Evolutionary conservation across 2,113 vertebrate genomes (phyloP), one percentile per base, ranked within the genome.

Genomic region (Sylvicapra grimmia): DNA sequence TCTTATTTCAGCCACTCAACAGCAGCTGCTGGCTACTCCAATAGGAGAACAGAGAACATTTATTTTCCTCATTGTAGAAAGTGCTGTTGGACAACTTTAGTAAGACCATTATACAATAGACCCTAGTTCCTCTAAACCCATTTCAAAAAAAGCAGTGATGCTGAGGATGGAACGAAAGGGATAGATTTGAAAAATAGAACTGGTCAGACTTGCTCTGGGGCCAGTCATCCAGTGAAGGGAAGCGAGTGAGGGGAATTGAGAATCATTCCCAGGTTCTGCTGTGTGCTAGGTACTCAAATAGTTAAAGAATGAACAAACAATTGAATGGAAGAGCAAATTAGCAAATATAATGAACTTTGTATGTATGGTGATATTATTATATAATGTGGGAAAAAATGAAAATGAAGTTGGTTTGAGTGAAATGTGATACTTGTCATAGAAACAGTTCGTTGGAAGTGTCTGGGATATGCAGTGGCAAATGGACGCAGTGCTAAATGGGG

Each of bases 31-130:
- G 72, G 21, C 58, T 27, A 1, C 65, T 59, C 0, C 79, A 14
- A 8, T 47, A 75, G 47, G 49, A 25, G 12, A n/a, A 33, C 68
- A 59, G 29, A 89, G 72, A 58, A 47, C 61, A 36, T 53, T 40
- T 54, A 19, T 75, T 40, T 68, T 56, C 8, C 40, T 68, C 51
- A 10, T 14, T 61, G 16, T 33, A 44, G 10, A 49, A 44, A 47
- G 31, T 25, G 12, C 68, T 5, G 1, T 49, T 19, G 54, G 53
- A 33, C 8, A 54, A 13, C 44, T 14, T 25, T 5, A 21, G 86
- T 33, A 18, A 72, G 65, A 15, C 44, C 11, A 0, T 53, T 13
- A 0, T 19, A 2, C 8, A 27, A 36, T 3, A 29, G 33, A 4
- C 36, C 15, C 29, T 19, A 47, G 54, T 27, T 95, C 63, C 21